Evolutionary conservation across 2,888 invertebrate genomes (phyloP), one percentile per base, ranked within the genome.

Genomic region (Uropetala carovei): DNA sequence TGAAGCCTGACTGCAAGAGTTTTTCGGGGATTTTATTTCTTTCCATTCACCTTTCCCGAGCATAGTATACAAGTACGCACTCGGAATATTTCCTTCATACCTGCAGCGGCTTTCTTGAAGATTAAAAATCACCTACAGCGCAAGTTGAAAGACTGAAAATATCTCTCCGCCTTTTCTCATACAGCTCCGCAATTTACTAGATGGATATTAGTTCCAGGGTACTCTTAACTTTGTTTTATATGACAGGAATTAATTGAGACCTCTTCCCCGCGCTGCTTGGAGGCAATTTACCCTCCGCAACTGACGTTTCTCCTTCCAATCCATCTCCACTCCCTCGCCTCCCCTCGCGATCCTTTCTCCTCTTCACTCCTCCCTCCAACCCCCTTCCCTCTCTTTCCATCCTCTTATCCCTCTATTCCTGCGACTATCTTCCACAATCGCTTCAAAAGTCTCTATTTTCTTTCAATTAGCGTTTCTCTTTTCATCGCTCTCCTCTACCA

Each of bases 381-480:
- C n/a, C n/a, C n/a, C n/a, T 43, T 5, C 43, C 5, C 1, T 43
- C 43, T 43, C 43, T 43, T 3, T 43, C 43, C 43, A 5, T 43
- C 43, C 43, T 43, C 43, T 43, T n/a, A n/a, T n/a, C 43, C 43
- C 43, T 43, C 43, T 43, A 43, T 43, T 43, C 43, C 43, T 43
- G 43, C 43, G 43, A 43, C 43, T 5, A 1, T 43, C 43, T 43
- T 43, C 43, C 43, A 43, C 43, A 43, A 5, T 43, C 43, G 43
- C 5, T 43, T 18, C 68, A 18, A 68, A 68, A 68, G 16, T 68
- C 68, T 68, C 68, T 68, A 68, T 68, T 68, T 68, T 68, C 68
- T 18, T 68, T 68, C 68, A 68, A 68, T 68, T 68, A 68, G 68
- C 68, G n/a, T 68, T 68, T 18, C 68, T 68, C 68, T 68, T 68